Evolutionary conservation across 2,113 vertebrate genomes (phyloP).

Genomic region (Thomomys bottae): DNA sequence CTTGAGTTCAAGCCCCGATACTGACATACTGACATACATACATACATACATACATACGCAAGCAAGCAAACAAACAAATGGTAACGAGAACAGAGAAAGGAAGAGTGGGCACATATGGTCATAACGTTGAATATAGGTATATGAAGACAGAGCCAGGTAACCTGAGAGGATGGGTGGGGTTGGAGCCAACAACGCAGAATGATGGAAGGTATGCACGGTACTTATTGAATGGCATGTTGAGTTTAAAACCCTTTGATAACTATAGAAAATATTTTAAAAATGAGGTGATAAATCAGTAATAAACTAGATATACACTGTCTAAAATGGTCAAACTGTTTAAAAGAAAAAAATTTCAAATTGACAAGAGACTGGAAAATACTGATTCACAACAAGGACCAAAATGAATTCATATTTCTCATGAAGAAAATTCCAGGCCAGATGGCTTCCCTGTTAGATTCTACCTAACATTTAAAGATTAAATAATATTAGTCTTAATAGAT

Average conservation of each 20-base stretch:
- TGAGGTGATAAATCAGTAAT: not conserved
- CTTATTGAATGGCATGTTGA: no score
- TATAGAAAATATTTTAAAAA: not conserved
- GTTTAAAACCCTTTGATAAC: no score
- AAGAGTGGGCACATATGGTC: rapidly evolving
- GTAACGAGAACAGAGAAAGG: rapidly evolving
- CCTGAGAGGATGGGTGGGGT: no score
- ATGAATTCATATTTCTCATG: not conserved
- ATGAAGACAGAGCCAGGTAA: not conserved
- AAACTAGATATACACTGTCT: not conserved
- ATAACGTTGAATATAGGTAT: not conserved
- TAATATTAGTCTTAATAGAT: not conserved
- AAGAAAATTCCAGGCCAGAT: not conserved
- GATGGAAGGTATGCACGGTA: no score
- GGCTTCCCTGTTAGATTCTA: not conserved
- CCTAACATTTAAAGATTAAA: not conserved
- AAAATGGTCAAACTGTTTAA: not conserved
- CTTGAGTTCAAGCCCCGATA: no score
- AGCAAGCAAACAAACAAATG: no score
- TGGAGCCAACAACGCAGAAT: no score
- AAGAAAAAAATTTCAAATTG: not conserved
- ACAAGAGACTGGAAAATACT: not conserved
- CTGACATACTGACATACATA: no score
- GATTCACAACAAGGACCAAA: not conserved
- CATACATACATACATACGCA: no score